These are phyloP conservation scores for Lobophora halterata DNA, from an alignment of 2,888 invertebrate genomes.

Conservation along the genomic window DNA sequence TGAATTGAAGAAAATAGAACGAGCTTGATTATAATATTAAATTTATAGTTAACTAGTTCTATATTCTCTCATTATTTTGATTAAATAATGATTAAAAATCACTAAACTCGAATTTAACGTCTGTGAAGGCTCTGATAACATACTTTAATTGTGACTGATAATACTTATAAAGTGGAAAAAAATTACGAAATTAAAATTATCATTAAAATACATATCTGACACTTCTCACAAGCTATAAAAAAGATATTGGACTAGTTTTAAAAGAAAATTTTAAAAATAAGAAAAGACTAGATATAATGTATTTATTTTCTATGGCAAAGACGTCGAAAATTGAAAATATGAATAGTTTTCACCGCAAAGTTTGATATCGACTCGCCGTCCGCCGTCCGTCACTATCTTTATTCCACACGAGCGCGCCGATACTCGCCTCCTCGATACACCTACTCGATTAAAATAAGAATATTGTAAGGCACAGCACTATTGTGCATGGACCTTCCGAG, in stretches of 20 bases:
- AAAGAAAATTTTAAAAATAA: not conserved
- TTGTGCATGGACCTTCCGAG: slow-evolving; percentile 54
- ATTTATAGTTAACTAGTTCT: slow-evolving; percentile 3
- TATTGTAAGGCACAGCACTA: slow-evolving; percentile 64
- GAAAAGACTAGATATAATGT: slow-evolving; percentile 1
- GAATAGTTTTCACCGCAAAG: slow-evolving; percentile 57
- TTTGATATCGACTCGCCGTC: slow-evolving; percentile 49
- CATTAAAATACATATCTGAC: slow-evolving; percentile 29
- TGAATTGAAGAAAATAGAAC: slow-evolving; percentile 62
- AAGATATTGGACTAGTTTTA: slow-evolving; percentile 1
- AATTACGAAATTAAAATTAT: slow-evolving; percentile 23
- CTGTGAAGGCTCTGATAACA: slow-evolving; percentile 16
- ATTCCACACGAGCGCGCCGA: slow-evolving; percentile 73
- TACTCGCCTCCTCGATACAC: slow-evolving; percentile 64
- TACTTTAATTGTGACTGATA: slow-evolving; percentile 15
- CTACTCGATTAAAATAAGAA: slow-evolving; percentile 76
- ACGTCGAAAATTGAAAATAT: slow-evolving; percentile 56
- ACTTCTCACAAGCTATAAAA: slow-evolving; percentile 22
- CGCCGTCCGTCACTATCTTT: slow-evolving; percentile 73
- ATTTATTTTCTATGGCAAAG: slow-evolving; percentile 29
- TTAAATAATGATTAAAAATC: slow-evolving; percentile 13
- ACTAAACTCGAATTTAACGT: slow-evolving; percentile 5
- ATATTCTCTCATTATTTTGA: slow-evolving; percentile 14
- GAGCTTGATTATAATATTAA: slow-evolving; percentile 50
- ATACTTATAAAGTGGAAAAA: slow-evolving; percentile 18